Evolutionary conservation across 2,113 vertebrate genomes (phyloP).

Genomic region (Tetrax tetrax): DNA sequence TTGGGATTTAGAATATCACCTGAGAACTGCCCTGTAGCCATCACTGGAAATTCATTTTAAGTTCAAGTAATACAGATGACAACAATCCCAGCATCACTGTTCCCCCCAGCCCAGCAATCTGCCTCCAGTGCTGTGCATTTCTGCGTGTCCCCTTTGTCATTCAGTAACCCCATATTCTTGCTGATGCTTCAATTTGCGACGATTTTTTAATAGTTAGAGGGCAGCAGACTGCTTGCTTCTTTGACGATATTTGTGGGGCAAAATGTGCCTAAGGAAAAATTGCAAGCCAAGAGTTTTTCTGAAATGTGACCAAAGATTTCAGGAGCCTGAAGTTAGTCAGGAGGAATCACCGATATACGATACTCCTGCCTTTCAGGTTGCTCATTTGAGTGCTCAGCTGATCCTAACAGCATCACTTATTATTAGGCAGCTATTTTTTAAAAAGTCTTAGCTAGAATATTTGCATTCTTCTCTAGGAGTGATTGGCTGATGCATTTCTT

Average conservation of each 20-base stretch:
- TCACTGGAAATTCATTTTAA: neutral
- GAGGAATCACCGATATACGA: neutral
- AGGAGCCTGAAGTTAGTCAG: neutral
- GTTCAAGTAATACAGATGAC: neutral
- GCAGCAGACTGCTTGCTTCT: neutral
- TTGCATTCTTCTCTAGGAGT: neutral
- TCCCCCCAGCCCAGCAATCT: fast-evolving
- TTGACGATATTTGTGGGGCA: neutral
- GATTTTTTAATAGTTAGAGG: neutral
- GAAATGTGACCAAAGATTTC: neutral
- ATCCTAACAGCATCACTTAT: neutral
- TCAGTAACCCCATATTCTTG: neutral
- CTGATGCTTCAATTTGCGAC: neutral
- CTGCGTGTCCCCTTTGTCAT: neutral
- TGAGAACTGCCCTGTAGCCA: neutral
- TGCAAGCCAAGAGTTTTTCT: neutral
- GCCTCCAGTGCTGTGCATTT: neutral
- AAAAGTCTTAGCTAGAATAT: neutral
- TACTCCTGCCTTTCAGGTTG: neutral
- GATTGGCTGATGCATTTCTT: neutral
- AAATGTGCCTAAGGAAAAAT: neutral
- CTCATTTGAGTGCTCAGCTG: neutral
- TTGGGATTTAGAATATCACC: neutral
- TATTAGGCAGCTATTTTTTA: neutral
- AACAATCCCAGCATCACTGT: neutral